Evolutionary conservation across 2,888 invertebrate genomes (phyloP).

Genomic region (Cosmorhoe ocellata): DNA sequence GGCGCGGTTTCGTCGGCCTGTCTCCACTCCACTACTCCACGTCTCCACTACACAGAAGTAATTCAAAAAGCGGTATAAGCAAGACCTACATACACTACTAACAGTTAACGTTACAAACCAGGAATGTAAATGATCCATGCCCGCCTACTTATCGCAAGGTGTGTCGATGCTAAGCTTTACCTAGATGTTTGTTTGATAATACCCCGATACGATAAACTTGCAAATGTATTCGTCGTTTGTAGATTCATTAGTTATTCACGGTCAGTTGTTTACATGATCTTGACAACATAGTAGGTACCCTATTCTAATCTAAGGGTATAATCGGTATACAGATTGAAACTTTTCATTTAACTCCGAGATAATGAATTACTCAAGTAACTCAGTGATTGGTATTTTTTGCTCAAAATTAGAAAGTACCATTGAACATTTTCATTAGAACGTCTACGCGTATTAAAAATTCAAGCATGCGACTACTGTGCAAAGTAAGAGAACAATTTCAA

Average conservation of each 20-base stretch:
- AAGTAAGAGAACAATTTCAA: conserved; percentile 42
- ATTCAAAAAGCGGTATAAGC: conserved; percentile 11
- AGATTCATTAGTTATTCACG: conserved; percentile 30
- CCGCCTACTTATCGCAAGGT: conserved; percentile 41
- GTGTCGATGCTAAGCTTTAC: conserved; percentile 25
- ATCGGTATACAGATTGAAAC: conserved; percentile 12
- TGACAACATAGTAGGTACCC: conserved; percentile 30
- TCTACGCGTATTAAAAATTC: conserved; percentile 57
- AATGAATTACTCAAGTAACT: conserved; percentile 24
- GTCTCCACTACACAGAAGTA: conserved; percentile 19
- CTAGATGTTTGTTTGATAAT: conserved; percentile 43
- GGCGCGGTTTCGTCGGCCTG: no score
- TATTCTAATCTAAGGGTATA: conserved; percentile 7
- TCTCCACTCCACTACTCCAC: no score
- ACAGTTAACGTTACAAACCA: conserved; percentile 47
- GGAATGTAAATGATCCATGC: conserved; percentile 60
- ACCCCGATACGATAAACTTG: conserved; percentile 38
- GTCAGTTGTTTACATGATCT: conserved; percentile 28
- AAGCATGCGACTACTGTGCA: conserved; percentile 41
- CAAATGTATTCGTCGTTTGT: conserved; percentile 32
- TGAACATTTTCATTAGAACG: conserved; percentile 52
- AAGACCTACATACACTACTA: conserved; percentile 14
- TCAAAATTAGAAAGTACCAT: conserved; percentile 57
- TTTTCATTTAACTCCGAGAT: conserved; percentile 14
- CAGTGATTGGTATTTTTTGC: conserved; percentile 31